These are phyloP conservation scores for Brienomyrus longianalis DNA, from an alignment of 2,113 vertebrate genomes.

Conservation along the genomic window DNA sequence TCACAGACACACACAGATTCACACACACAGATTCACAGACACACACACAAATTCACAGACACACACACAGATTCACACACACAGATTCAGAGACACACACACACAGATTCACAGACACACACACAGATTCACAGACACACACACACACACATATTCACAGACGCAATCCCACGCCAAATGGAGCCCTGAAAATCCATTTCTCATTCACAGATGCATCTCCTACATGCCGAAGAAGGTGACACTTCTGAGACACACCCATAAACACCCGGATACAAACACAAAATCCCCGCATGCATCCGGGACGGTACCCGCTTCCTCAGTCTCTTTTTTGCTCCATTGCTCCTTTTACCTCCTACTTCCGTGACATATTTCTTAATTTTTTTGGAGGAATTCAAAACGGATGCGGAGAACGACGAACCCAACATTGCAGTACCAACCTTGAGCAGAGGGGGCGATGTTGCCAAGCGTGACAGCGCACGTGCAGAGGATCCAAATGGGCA, in stretches of 20 bases:
- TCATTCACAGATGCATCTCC: not conserved
- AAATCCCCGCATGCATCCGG: not conserved
- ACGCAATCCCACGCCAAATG: not conserved
- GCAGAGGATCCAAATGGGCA: conserved; percentile 24
- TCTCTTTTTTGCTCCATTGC: conserved; percentile 51
- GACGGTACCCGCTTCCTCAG: not conserved
- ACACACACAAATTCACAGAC: no score
- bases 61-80: not conserved
- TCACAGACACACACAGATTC: conserved; percentile 18
- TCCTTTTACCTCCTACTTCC: conserved; percentile 22
- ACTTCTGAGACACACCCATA: conserved; percentile 28
- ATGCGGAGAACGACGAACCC: not conserved
- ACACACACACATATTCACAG: conserved; percentile 15
- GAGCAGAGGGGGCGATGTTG: conserved; percentile 29
- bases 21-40: conserved; percentile 6
- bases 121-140: not conserved
- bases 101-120: conserved; percentile 4
- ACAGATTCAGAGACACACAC: conserved; percentile 6
- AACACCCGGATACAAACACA: not conserved
- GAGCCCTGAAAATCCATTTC: not conserved
- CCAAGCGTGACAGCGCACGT: conserved; percentile 12
- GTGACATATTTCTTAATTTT: not conserved
- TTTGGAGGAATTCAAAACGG: not conserved
- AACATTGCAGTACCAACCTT: conserved; percentile 18
- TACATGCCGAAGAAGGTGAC: conserved; percentile 3